phyloP scores from a whole-genome alignment of 2,888 invertebrate species.

The Laothoe populi region DNA sequence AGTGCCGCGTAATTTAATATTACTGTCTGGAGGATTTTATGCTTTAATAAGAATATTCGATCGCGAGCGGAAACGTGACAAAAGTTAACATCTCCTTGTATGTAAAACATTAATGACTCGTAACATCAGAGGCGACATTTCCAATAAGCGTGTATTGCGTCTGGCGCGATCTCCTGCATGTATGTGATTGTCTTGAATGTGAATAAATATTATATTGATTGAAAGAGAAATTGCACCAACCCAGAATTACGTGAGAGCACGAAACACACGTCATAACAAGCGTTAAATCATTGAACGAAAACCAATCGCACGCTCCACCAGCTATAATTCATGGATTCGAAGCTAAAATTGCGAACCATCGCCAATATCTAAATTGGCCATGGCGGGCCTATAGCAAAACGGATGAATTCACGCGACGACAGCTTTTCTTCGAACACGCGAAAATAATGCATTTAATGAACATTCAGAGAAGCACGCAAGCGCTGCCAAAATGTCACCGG shows the following conservation, averaged over 20 bases:
- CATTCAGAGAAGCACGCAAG: constrained; percentile 45
- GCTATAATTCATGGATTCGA: constrained; percentile 27
- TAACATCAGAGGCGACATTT: constrained; percentile 43
- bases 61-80: constrained; percentile 51
- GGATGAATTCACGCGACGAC: constrained; percentile 22
- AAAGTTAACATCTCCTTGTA: constrained; percentile 41
- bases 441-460: constrained; percentile 40
- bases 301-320: constrained; percentile 28
- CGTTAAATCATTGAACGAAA: constrained; percentile 34
- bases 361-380: not conserved
- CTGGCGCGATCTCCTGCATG: not conserved
- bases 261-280: constrained; percentile 30
- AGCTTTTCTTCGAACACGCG: constrained; percentile 9
- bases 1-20: constrained; percentile 37
- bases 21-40: constrained; percentile 43
- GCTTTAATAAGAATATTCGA: constrained; percentile 44
- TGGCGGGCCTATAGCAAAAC: constrained; percentile 11
- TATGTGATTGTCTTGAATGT: constrained; percentile 29
- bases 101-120: constrained; percentile 41
- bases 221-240: constrained; percentile 59
- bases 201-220: constrained; percentile 53
- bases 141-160: constrained; percentile 25
- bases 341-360: constrained; percentile 16
- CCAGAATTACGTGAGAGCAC: constrained; percentile 37
- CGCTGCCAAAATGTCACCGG: constrained; percentile 55